Evolutionary conservation across 2,797 vertebrate species (phyloP), one percentile per base, ranked within the genome.

Genomic region (Lithobates pipiens): DNA sequence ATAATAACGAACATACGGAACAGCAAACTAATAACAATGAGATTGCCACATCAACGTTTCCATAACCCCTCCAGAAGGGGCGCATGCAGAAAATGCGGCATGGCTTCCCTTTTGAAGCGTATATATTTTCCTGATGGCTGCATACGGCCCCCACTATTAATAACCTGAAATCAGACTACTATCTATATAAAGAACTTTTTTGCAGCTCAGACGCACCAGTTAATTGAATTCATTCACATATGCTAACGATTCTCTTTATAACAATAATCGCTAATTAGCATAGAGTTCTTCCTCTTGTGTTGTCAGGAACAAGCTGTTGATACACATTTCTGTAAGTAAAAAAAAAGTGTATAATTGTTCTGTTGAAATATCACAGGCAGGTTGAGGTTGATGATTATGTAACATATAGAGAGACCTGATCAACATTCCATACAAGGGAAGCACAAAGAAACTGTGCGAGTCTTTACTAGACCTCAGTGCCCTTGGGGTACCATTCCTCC

Each of bases 321-420:
- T 83, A 89, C 61, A 67, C 8, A 81, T 78, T 88, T 88, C 87
- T 86, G 73, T 80, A 90, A 88, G 46, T 70, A 88, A 54, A 54
- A 54, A 18, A 54, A 54, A 54, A 16, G 50, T 77, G 84, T 76
- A 10, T 88, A 72, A 79, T 72, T 85, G 46, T 75, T 63, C 16
- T 10, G 27, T 68, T 76, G 70, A 13, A 2, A 36, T 67, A 83
- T 5, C 85, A 4, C 75, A 83, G 70, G 18, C 87, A 89, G 89
- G 65, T n/a, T 85, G 77, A 71, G 39, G 83, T 21, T 13, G 65
- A 13, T 84, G 7, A 82, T 84, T 83, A 71, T 69, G 82, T 3
- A 77, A 65, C 68, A 2, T 77, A 46, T 10, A 50, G 46, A 16
- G 42, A 54, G 50, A 18, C 3, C 50, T 15, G 5, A 54, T 54